Percentiles rank a stretch among this genome's conserved stretches.
These are phyloP conservation scores for Melolontha melolontha DNA, from an alignment of 2,888 invertebrate species.

Conservation along the genomic window DNA sequence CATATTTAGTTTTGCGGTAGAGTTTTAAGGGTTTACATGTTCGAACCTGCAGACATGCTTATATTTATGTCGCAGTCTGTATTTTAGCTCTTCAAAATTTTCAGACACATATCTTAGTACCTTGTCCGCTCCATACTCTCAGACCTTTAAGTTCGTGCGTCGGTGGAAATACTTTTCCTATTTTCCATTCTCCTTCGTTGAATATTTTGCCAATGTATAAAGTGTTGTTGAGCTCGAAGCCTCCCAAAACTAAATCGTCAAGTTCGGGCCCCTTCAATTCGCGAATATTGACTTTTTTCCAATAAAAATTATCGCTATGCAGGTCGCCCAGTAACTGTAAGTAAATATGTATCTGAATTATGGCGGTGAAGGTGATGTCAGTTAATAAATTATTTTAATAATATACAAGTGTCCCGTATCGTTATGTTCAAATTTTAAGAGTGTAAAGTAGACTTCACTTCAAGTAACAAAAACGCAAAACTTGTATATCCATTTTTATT, in stretches of 20 bases:
- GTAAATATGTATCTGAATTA: no score
- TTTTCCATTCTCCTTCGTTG: slow-evolving; percentile 18
- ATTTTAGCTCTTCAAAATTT: slow-evolving; percentile 18
- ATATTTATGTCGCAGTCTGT: neutral
- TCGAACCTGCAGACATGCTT: no score
- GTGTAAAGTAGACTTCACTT: no score
- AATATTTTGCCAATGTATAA: slow-evolving; percentile 19
- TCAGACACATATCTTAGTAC: neutral
- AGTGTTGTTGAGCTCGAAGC: neutral
- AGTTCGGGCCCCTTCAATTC: neutral
- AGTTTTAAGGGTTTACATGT: no score
- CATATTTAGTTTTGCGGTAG: no score
- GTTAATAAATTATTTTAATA: no score
- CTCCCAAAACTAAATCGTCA: slow-evolving; percentile 1
- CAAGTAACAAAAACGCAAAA: no score
- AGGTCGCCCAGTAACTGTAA: slow-evolving; percentile 4
- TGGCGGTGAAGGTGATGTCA: no score
- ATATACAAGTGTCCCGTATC: no score
- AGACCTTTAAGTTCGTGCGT: neutral
- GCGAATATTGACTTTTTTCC: neutral
- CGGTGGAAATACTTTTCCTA: slow-evolving; percentile 20
- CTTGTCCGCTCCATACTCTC: slow-evolving; percentile 8
- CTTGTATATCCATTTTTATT: no score
- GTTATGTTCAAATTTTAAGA: no score
- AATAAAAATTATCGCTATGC: neutral